Evolutionary conservation across 2,113 vertebrate genomes (phyloP).

Genomic region (Nanorana parkeri): DNA sequence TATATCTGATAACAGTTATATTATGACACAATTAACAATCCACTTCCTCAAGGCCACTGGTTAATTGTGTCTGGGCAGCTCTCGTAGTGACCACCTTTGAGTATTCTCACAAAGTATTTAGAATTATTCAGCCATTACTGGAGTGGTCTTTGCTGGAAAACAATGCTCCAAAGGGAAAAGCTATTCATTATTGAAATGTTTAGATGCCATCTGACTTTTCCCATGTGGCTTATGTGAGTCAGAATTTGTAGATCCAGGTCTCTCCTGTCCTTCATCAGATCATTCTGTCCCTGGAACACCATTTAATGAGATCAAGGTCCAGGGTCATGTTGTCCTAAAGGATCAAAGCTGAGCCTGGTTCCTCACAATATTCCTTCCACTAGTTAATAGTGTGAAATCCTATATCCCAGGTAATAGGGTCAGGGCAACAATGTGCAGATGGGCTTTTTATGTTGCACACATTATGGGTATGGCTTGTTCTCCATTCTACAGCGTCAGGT

Average conservation of each 20-base stretch:
- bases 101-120: too few species aligned
- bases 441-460: not conserved
- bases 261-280: slow-evolving; percentile 40
- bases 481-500: not conserved
- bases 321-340: slow-evolving; percentile 40
- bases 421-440: not conserved
- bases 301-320: slow-evolving; percentile 39
- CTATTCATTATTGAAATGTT: not conserved
- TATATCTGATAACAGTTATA: too few species aligned
- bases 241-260: slow-evolving; percentile 17
- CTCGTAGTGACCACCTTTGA: too few species aligned
- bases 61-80: too few species aligned
- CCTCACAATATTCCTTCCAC: slow-evolving; percentile 12
- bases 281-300: slow-evolving; percentile 27
- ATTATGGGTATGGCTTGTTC: not conserved
- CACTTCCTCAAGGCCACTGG: too few species aligned
- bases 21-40: too few species aligned
- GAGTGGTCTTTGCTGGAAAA: not conserved
- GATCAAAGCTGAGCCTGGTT: slow-evolving; percentile 27
- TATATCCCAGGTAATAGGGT: slow-evolving; percentile 46
- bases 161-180: not conserved
- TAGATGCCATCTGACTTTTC: not conserved
- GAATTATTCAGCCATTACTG: too few species aligned
- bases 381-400: slow-evolving; percentile 23
- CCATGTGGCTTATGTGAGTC: not conserved